Percentiles rank a stretch among this genome's conserved stretches.
These are phyloP conservation scores for Carapus acus DNA, from an alignment of 2,797 vertebrate species.

Conservation along the genomic window DNA sequence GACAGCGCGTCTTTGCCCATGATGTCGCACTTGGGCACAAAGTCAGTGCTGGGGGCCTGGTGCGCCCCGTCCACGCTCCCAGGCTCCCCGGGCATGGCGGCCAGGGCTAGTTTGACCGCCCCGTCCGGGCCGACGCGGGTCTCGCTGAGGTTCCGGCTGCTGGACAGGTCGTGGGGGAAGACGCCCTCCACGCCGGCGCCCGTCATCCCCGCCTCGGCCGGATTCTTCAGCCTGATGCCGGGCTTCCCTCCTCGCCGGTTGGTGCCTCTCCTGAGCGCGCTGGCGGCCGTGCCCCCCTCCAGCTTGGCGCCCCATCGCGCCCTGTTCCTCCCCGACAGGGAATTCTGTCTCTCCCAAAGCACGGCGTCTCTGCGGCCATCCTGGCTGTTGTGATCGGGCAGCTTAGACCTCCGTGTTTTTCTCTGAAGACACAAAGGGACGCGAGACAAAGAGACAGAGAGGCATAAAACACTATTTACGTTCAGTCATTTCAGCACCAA, in stretches of 20 bases:
- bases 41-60: slow-evolving; percentile 79
- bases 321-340: slow-evolving; percentile 68
- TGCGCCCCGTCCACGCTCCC: slow-evolving; percentile 93
- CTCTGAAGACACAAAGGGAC: slow-evolving; percentile 63
- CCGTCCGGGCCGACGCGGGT: slow-evolving; percentile 50
- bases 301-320: slow-evolving; percentile 71
- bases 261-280: slow-evolving; percentile 65
- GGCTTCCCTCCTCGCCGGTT: slow-evolving; percentile 64
- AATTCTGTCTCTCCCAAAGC: slow-evolving; percentile 77
- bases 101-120: slow-evolving; percentile 57
- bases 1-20: slow-evolving; percentile 90
- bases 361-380: slow-evolving; percentile 76
- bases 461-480: background rate
- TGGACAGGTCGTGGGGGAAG: slow-evolving; percentile 72
- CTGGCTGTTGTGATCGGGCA: slow-evolving; percentile 81
- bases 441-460: slow-evolving; percentile 5
- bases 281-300: slow-evolving; percentile 69
- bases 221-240: slow-evolving; percentile 53
- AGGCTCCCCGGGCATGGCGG: slow-evolving; percentile 78
- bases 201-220: slow-evolving; percentile 41
- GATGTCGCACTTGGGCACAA: slow-evolving; percentile 90
- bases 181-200: slow-evolving; percentile 42
- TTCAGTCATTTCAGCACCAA: slow-evolving; percentile 18
- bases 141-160: slow-evolving; percentile 82
- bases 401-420: slow-evolving; percentile 79